Conservation (phyloP, 2,888 invertebrate species). For the Cenopis cana region DNA sequence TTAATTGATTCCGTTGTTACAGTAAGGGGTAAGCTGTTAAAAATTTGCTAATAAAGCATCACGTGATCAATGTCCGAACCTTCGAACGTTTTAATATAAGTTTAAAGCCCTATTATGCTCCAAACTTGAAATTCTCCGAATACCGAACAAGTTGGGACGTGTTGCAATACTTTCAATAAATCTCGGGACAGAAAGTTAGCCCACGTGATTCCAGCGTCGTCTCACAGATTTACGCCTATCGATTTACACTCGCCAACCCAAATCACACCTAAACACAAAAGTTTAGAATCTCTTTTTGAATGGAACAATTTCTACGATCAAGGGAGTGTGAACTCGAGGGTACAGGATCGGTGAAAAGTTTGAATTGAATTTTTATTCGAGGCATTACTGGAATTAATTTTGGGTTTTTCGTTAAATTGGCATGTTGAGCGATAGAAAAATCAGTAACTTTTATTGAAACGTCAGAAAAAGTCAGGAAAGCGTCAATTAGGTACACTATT, state of each 20-base stretch:
- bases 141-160: neutral
- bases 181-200: neutral
- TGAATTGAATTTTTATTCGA: constrained; percentile 28
- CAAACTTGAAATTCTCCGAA: neutral
- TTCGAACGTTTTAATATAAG: neutral
- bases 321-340: constrained; percentile 11
- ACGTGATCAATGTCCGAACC: too few relatives aligned
- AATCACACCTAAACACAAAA: neutral
- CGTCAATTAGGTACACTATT: too few relatives aligned
- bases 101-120: neutral
- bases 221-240: constrained; percentile 21
- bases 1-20: too few relatives aligned
- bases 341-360: constrained; percentile 4
- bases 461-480: too few relatives aligned
- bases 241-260: neutral
- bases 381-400: constrained; percentile 12
- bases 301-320: neutral
- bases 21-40: too few relatives aligned
- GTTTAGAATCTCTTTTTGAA: neutral
- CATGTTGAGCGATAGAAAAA: too few relatives aligned
- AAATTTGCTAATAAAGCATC: too few relatives aligned
- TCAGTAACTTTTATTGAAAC: too few relatives aligned
- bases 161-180: neutral
- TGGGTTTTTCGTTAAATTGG: neutral
- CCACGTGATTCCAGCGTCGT: constrained; percentile 12